A percentile compares a stretch with the other conserved stretches of the same genome.
phyloP scores from a whole-genome alignment of 2,113 vertebrate species.

The Pandion haliaetus region DNA sequence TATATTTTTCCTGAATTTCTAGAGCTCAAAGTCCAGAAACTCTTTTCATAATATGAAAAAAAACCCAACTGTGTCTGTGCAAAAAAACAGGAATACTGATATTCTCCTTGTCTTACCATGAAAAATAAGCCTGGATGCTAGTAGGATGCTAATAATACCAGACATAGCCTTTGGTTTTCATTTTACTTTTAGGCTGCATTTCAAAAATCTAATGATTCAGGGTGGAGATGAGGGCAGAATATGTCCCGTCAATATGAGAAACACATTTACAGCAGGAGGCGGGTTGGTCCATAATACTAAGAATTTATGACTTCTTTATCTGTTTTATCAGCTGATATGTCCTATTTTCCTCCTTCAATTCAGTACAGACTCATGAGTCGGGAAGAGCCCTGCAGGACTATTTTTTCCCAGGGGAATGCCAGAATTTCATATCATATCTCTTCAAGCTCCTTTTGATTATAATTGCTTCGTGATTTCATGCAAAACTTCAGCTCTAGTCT shows the following conservation, averaged over 20 bases:
- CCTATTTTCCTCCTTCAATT: constrained; percentile 39
- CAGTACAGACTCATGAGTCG: background rate
- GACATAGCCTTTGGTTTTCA: background rate
- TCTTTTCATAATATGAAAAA: background rate
- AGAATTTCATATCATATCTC: constrained; percentile 32
- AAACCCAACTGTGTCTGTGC: background rate
- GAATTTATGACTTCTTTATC: constrained; percentile 23
- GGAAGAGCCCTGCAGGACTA: constrained; percentile 23
- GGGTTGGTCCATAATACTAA: background rate
- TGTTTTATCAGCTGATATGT: constrained; percentile 21
- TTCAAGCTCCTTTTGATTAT: constrained; percentile 40
- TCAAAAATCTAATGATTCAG: background rate
- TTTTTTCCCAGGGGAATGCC: constrained; percentile 35
- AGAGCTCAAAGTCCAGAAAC: background rate
- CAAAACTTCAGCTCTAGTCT: background rate
- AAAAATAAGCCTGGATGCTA: background rate
- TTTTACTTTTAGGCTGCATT: constrained; percentile 28
- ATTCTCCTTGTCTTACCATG: background rate
- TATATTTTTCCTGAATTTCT: background rate
- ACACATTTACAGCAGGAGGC: background rate
- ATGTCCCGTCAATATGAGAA: background rate
- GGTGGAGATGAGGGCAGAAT: background rate
- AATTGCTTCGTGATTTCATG: constrained; percentile 22
- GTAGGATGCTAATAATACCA: background rate
- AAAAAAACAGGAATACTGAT: background rate